Percentiles rank a stretch among this genome's conserved stretches.
Conservation (phyloP, 2,888 invertebrate species). For the Athalia circularis region DNA sequence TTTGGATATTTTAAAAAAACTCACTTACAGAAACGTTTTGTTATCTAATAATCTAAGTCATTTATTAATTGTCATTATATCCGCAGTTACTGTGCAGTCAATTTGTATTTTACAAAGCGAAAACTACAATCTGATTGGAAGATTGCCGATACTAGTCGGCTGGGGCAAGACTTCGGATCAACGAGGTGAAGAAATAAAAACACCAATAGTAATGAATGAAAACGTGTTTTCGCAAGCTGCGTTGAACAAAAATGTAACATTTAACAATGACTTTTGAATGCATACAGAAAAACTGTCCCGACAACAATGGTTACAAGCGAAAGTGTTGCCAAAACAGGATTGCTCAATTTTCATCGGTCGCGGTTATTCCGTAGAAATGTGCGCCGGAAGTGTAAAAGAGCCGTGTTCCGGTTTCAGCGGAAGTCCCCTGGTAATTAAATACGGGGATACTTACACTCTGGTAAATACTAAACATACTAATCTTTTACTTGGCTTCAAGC, state of each 20-base stretch:
- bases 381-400: constrained; percentile 84
- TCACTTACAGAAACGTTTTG: too few relatives aligned
- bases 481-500: constrained; percentile 26
- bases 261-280: background rate
- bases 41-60: background rate
- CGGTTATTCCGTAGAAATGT: constrained; percentile 81
- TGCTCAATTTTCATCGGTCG: constrained; percentile 80
- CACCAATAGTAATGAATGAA: background rate
- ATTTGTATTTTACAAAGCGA: constrained; percentile 79
- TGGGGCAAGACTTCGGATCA: constrained; percentile 85
- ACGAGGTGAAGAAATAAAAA: constrained; percentile 67
- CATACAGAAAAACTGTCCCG: constrained; percentile 66
- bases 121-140: constrained; percentile 63
- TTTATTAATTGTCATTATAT: constrained; percentile 64
- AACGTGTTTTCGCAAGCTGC: background rate
- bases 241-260: background rate
- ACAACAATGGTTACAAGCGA: constrained; percentile 81
- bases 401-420: constrained; percentile 89
- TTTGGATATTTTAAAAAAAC: background rate
- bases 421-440: constrained; percentile 81
- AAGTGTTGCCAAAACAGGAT: constrained; percentile 80
- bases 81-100: constrained; percentile 84
- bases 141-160: constrained; percentile 80
- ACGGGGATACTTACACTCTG: constrained; percentile 81
- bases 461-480: constrained; percentile 70